phyloP scores from a whole-genome alignment of 2,888 invertebrate genomes.

The Eledona agricola region DNA sequence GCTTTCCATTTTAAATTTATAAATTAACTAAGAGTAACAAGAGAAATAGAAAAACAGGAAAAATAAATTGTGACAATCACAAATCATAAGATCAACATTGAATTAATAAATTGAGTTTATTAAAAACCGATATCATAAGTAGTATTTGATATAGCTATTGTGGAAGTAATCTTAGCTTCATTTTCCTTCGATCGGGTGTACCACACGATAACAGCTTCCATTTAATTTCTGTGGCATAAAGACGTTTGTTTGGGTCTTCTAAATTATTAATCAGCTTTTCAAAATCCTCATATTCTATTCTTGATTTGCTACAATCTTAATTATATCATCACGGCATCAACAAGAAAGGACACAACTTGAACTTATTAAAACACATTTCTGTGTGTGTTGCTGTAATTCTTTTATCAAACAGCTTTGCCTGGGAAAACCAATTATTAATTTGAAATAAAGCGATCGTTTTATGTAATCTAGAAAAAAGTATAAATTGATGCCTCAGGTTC shows the following conservation, averaged over 20 bases:
- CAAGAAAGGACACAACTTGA: neutral
- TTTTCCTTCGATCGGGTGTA: neutral
- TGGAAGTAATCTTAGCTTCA: neutral
- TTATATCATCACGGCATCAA: neutral
- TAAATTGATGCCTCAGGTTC: slow-evolving; percentile 1
- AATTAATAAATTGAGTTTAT: too few species aligned
- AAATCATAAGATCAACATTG: neutral
- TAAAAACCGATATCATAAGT: too few species aligned
- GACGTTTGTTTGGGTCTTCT: neutral
- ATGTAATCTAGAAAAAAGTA: slow-evolving; percentile 6
- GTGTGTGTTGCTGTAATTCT: slow-evolving; percentile 2
- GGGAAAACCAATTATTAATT: slow-evolving; percentile 4
- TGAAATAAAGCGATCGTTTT: slow-evolving; percentile 5
- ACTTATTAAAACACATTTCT: neutral
- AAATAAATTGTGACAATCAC: too few species aligned
- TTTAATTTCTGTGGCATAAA: neutral
- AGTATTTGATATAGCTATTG: too few species aligned
- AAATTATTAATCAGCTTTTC: slow-evolving; percentile 3
- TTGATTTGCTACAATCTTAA: neutral
- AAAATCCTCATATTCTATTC: slow-evolving; percentile 3
- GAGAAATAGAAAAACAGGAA: too few species aligned
- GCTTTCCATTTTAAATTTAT: too few species aligned
- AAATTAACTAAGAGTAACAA: too few species aligned
- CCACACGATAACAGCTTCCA: slow-evolving; percentile 3
- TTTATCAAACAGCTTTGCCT: slow-evolving; percentile 2